phyloP scores from a whole-genome alignment of 2,113 vertebrate genomes.

The Anguilla rostrata region DNA sequence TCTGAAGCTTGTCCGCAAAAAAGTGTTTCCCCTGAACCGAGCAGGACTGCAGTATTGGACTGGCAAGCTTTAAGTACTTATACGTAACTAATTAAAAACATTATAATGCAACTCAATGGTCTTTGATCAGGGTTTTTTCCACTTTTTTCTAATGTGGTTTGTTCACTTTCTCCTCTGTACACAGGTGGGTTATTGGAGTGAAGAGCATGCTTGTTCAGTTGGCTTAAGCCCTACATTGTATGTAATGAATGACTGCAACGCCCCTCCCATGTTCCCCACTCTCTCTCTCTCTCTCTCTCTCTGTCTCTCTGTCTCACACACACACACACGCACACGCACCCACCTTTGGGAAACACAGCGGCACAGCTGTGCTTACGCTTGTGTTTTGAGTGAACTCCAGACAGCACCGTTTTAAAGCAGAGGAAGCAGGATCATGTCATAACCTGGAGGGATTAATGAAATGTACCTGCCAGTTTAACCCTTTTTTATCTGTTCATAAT shows the following conservation, averaged over 20 bases:
- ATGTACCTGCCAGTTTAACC: conserved; percentile 22
- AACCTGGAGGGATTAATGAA: conserved; percentile 22
- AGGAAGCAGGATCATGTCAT: conserved; percentile 17
- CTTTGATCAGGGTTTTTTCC: background rate
- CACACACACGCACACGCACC: background rate
- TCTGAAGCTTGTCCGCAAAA: too few relatives aligned
- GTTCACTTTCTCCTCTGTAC: background rate
- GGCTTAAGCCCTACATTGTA: conserved; percentile 32
- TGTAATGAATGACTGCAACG: conserved; percentile 21
- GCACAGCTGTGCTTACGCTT: background rate
- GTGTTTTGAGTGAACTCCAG: conserved; percentile 48
- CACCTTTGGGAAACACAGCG: background rate
- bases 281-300: background rate
- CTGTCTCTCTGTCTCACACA: too few relatives aligned
- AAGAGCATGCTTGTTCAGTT: conserved; percentile 6
- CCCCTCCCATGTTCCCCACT: background rate
- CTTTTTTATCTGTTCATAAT: background rate
- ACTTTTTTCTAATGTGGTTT: background rate
- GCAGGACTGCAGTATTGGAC: too few relatives aligned
- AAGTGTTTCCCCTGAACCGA: too few relatives aligned
- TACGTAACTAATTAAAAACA: too few relatives aligned
- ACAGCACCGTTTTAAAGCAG: conserved; percentile 34
- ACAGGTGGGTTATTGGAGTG: conserved; percentile 45
- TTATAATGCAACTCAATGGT: too few relatives aligned
- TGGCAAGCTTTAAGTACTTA: too few relatives aligned